Base-by-base conservation (phyloP, 2,888 invertebrate species). In the Lycaena phlaeas region DNA sequence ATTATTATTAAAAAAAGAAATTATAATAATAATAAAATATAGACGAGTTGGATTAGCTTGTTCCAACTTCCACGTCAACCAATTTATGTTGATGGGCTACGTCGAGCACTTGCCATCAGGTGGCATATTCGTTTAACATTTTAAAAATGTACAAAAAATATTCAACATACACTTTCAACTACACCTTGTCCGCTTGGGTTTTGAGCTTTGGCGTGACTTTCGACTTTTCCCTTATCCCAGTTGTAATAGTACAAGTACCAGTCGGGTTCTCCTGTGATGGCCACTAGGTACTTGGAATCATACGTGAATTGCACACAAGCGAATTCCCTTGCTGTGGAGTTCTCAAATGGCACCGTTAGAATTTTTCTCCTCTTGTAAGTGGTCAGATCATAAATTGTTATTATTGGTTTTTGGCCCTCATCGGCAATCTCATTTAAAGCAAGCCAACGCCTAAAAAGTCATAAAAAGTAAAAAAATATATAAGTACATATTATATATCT, bases 201-300 rank as follows among this genome's bases (percentile, higher is more conserved):
- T 44, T 87, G 90, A 2, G 92, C 89, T 67, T 90, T 92, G 0
- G 89, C 87, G 41, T 88, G 88, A 42, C 91, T 92, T 56, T 93
- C 91, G 22, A 94, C 87, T 68, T 92, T 92, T 7, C 92, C 92
- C 62, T 90, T 92, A 54, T 94, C 93, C 90, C 92, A 89, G 63
- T 91, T 90, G 84, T 94, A 93, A 73, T 91, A 89, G 59, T 94
- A 86, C 74, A 94, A 81, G 53, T 87, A 89, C 90, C 92, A 92
- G 65, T 95, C 95, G 0, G 96, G 95, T 46, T 91, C 90, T 2
- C 92, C 92, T 0, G 93, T 92, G 18, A 97, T 88, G 1, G 92
- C 89, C 1, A 92, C 89, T 7, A 97, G 66, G 50, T 91, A 90
- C 63, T 92, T 93, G 1, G 92, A 93, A 65, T 97, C 96, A 45